Conservation (phyloP, 2,888 invertebrate species). For the Drosophila stalkeri region DNA sequence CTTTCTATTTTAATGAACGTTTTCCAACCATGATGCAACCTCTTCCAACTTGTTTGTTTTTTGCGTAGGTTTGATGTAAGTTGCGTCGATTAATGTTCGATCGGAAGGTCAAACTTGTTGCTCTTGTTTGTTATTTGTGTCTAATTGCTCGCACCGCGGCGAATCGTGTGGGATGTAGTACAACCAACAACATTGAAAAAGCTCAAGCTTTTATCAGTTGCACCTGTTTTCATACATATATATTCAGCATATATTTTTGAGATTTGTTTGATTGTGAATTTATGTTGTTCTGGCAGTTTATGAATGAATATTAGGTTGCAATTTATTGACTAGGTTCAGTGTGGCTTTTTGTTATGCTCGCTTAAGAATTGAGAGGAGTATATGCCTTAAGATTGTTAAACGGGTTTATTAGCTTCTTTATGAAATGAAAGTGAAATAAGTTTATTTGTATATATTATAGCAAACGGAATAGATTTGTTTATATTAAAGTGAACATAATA, state of each 20-base stretch:
- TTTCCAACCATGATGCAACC: slow-evolving; percentile 7
- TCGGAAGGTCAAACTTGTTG: slow-evolving; percentile 13
- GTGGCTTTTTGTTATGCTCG: not conserved
- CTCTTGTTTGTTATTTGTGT: not conserved
- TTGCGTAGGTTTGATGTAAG: slow-evolving; percentile 5
- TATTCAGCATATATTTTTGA: not conserved
- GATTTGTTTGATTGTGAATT: slow-evolving; percentile 1
- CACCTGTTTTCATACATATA: slow-evolving; percentile 2
- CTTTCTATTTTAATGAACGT: not conserved
- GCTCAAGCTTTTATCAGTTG: slow-evolving; percentile 14
- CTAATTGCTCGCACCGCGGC: not conserved
- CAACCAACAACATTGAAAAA: not conserved
- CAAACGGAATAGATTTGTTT: not conserved
- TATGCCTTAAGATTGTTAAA: not conserved
- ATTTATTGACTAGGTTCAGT: slow-evolving; percentile 1
- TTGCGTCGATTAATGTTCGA: slow-evolving; percentile 13
- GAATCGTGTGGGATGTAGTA: not conserved
- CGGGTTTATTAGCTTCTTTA: not conserved
- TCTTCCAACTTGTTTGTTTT: slow-evolving; percentile 10
- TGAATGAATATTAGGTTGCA: slow-evolving; percentile 11
- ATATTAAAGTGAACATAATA: not conserved
- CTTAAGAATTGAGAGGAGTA: not conserved
- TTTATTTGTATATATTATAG: not conserved
- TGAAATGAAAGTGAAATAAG: not conserved
- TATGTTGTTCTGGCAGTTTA: not conserved